A percentile compares a stretch with the other conserved stretches of the same genome.
These are phyloP conservation scores for Erpobdella octoculata DNA, from an alignment of 2,888 invertebrate species.

Conservation along the genomic window DNA sequence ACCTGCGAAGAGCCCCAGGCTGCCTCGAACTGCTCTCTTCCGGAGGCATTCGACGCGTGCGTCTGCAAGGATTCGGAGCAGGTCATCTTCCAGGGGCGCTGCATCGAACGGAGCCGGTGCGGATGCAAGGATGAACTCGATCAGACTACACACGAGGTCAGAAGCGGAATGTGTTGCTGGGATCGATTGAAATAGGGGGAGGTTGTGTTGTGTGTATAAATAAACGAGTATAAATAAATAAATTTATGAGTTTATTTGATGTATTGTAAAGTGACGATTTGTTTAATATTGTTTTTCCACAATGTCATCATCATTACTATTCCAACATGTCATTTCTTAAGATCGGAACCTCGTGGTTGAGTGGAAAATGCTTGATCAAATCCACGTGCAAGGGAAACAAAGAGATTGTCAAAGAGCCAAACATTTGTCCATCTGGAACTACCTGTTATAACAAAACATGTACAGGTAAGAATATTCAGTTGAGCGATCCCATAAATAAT, in stretches of 20 bases:
- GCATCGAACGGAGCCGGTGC: background rate
- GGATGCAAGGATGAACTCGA: constrained; percentile 10
- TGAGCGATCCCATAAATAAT: too few species aligned
- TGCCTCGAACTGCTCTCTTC: background rate
- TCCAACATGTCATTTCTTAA: background rate
- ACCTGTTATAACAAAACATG: background rate
- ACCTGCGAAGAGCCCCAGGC: constrained; percentile 11
- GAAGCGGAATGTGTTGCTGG: background rate
- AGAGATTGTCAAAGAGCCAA: background rate
- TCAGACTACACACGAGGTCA: constrained; percentile 1
- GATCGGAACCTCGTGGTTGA: background rate
- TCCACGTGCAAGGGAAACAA: constrained; percentile 13
- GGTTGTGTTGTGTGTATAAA: background rate
- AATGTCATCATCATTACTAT: too few species aligned
- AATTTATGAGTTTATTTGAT: background rate
- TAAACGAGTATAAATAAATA: background rate
- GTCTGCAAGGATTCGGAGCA: background rate
- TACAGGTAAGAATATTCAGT: too few species aligned
- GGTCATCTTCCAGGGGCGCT: constrained; percentile 14
- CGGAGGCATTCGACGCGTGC: background rate
- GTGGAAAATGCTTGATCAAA: background rate
- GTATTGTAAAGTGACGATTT: too few species aligned
- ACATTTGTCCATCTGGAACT: constrained; percentile 1
- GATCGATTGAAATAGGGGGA: background rate
- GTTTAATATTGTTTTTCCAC: too few species aligned